Conservation (phyloP, 2,888 invertebrate genomes). For the Himalopsyche anomala region DNA sequence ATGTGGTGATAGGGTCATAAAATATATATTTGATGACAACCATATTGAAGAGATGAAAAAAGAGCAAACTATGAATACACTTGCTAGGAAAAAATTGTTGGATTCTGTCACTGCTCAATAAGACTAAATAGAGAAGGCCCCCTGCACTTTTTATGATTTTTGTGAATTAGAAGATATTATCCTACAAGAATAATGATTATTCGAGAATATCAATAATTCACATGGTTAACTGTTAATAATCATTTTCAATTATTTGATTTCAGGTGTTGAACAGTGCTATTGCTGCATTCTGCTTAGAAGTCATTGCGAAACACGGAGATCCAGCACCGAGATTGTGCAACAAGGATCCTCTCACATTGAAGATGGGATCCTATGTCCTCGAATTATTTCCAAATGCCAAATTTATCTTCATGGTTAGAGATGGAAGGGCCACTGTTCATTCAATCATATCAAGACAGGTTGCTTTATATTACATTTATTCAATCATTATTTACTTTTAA, state of each 20-base stretch:
- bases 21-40: too few relatives aligned
- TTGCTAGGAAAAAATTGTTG: too few relatives aligned
- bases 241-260: slow-evolving; percentile 57
- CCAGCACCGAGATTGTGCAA: slow-evolving; percentile 97
- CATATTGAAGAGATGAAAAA: too few relatives aligned
- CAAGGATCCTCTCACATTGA: slow-evolving; percentile 98
- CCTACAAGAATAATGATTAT: too few relatives aligned
- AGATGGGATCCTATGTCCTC: slow-evolving; percentile 96
- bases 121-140: too few relatives aligned
- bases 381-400: slow-evolving; percentile 98
- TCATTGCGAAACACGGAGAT: slow-evolving; percentile 97
- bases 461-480: slow-evolving; percentile 52
- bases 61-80: too few relatives aligned
- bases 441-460: slow-evolving; percentile 98
- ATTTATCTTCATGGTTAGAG: slow-evolving; percentile 98
- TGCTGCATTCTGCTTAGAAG: slow-evolving; percentile 96
- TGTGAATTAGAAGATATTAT: too few relatives aligned
- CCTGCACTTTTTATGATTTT: too few relatives aligned
- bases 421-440: slow-evolving; percentile 98
- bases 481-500: too few relatives aligned
- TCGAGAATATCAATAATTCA: too few relatives aligned
- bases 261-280: slow-evolving; percentile 95
- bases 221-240: not conserved
- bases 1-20: too few relatives aligned
- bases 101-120: too few relatives aligned